These are phyloP conservation scores for Passerina amoena DNA, from an alignment of 2,113 vertebrate genomes.

Conservation along the genomic window DNA sequence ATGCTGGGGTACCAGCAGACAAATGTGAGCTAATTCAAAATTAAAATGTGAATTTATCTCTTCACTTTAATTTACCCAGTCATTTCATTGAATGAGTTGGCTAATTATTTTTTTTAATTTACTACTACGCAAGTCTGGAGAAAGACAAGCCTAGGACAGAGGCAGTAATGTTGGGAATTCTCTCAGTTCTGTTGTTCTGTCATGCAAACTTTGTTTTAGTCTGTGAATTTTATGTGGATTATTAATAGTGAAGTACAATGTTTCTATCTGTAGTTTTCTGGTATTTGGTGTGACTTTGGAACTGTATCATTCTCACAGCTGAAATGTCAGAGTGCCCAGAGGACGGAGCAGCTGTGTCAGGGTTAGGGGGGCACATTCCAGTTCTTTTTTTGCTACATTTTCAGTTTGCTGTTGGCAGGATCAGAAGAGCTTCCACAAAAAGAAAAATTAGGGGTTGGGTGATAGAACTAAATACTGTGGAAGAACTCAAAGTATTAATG, in stretches of 20 bases:
- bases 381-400: not conserved
- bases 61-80: not conserved
- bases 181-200: not conserved
- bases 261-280: not conserved
- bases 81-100: not conserved
- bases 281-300: not conserved
- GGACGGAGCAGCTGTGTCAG: not conserved
- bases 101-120: not conserved
- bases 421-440: not conserved
- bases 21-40: not conserved
- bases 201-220: not conserved
- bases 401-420: not conserved
- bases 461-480: not conserved
- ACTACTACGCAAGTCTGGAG: not conserved
- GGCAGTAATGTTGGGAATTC: not conserved
- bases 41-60: constrained; percentile 6
- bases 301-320: not conserved
- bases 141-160: not conserved
- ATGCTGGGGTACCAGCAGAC: not conserved
- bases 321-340: not conserved
- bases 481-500: not conserved
- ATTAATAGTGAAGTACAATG: not conserved
- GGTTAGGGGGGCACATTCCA: not conserved
- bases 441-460: not conserved
- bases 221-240: not conserved